Evolutionary conservation across 2,797 vertebrate genomes (phyloP), one percentile per base, ranked within the genome.

Genomic region (Triplophysa yarkandensis): DNA sequence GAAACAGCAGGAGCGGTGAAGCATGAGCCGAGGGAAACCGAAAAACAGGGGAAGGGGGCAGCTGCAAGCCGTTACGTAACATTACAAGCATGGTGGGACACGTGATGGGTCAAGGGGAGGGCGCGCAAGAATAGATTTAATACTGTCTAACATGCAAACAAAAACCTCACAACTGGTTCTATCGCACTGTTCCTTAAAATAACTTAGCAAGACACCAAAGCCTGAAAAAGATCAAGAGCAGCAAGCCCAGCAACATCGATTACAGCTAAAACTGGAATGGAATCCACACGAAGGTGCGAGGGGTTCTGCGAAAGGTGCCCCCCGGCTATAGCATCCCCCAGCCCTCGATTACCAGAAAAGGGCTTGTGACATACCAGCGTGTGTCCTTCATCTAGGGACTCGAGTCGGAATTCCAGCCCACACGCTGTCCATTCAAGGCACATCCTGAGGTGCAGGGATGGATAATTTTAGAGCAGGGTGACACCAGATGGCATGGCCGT

Each of bases 291-390:
- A 19, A 54, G 11, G 28, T 32, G 70, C 52, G 11, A 13, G 36
- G 36, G 36, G 32, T 54, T 60, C 14, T 36, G 64, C 50, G 11
- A 4, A 11, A 11, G 58, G 61, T 54, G 14, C 36, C 10, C 9
- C 36, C 5, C 41, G 6, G 32, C 58, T 43, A 41, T 7, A n/a
- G 19, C 39, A 61, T 28, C 58, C n/a, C n/a, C n/a, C n/a, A n/a
- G n/a, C n/a, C n/a, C n/a, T 63, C 57, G 64, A 84, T 85, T 82
- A 83, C 90, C 90, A 89, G 85, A 91, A 87, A 91, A 87, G 90
- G 86, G 76, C 83, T 83, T 39, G 44, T 72, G 71, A 8, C 34
- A 64, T 34, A 61, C 17, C 14, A 63, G 16, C 17, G 41, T 16
- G 17, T 32, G 62, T 32, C 60, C 34, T 52, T 43, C 75, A 46